Conservation (phyloP, 2,888 invertebrate genomes). For the Tachina lurida region DNA sequence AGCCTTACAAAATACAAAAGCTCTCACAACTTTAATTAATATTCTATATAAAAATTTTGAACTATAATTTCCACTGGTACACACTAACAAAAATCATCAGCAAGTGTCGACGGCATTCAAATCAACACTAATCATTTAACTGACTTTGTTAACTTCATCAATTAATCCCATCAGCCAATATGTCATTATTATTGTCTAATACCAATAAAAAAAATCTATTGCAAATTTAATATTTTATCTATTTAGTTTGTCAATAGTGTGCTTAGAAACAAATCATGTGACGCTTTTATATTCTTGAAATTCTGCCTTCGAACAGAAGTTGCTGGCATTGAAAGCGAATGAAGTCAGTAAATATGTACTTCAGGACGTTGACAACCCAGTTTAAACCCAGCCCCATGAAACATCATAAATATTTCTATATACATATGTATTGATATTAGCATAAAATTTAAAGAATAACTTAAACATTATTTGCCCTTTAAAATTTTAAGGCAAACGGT, state of each 20-base stretch:
- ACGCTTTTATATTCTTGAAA: neutral
- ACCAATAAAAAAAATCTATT: neutral
- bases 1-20: conserved; percentile 14
- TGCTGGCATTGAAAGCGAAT: neutral
- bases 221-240: neutral
- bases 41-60: conserved; percentile 24
- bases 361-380: no score
- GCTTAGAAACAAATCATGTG: neutral
- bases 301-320: neutral
- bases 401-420: no score
- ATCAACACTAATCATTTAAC: conserved; percentile 21
- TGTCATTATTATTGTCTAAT: conserved; percentile 10
- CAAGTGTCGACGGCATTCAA: conserved; percentile 43
- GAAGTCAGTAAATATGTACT: neutral
- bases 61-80: neutral
- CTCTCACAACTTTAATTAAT: conserved; percentile 16
- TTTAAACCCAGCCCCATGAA: no score
- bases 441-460: no score
- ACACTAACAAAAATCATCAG: conserved; percentile 34
- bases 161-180: conserved; percentile 1
- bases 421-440: no score
- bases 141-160: conserved; percentile 30
- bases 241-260: neutral
- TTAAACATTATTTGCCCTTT: no score
- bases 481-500: no score